Percentiles rank a stretch among this genome's conserved stretches.
Evolutionary conservation across 37 sponge, comb jelly and placozoan genomes (phyloP).

Genomic region (Aphrocallistes beatrix): DNA sequence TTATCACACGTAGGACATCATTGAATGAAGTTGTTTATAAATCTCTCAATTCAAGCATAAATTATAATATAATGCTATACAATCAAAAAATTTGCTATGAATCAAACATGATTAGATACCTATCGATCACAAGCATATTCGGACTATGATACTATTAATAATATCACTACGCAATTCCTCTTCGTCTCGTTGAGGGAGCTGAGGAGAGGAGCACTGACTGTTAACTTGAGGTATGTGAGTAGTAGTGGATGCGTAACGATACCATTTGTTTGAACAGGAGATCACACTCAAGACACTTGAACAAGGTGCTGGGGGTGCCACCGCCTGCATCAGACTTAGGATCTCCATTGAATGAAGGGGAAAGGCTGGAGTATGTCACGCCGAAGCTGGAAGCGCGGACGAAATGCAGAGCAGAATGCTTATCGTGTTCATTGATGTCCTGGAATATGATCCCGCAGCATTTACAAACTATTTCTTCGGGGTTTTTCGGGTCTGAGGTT

Average conservation of each 20-base stretch:
- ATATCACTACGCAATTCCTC: too few relatives aligned
- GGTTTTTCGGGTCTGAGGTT: not conserved
- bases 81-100: too few relatives aligned
- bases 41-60: too few relatives aligned
- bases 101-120: too few relatives aligned
- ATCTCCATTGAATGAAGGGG: not conserved
- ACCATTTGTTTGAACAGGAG: not conserved
- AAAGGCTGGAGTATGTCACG: not conserved
- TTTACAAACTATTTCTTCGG: not conserved
- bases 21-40: too few relatives aligned
- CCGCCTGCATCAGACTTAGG: not conserved
- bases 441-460: not conserved
- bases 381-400: not conserved
- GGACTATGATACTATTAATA: too few relatives aligned
- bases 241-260: not conserved
- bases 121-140: too few relatives aligned
- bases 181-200: too few relatives aligned
- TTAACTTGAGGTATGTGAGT: not conserved
- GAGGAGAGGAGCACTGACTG: too few relatives aligned
- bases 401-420: not conserved
- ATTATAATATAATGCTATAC: too few relatives aligned
- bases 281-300: conserved; percentile 11
- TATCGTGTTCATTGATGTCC: not conserved
- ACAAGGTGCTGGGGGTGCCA: not conserved
- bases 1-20: too few relatives aligned